Base-by-base conservation (phyloP, 2,113 vertebrate species). In the Neogobius melanostomus region DNA sequence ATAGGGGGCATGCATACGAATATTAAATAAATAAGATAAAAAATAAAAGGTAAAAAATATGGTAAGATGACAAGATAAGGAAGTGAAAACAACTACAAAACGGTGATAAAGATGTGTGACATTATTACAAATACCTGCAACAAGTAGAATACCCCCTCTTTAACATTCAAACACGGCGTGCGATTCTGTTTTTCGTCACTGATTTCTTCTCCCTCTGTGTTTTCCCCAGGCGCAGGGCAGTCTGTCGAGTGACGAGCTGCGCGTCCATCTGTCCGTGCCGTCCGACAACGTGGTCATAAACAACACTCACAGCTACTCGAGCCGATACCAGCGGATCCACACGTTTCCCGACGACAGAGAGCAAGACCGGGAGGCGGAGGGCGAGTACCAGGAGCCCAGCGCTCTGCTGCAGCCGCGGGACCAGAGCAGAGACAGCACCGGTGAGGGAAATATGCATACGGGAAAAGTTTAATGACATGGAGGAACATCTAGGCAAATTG, bases 201-300 rank as follows among this genome's bases (percentile, higher is more conserved):
- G 28, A 36, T 36, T 36, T 36, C 28, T 36, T 4, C 28, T 4
- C 28, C 28, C 28, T 36, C 28, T 36, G 28, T 36, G 28, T 36
- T 36, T 45, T 12, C 53, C 28, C 1, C 80, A 97, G 96, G 96
- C 95, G 0, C 95, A 95, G 78, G 92, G 94, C 0, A 93, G 94
- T 4, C 93, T 95, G 0, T 93, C 95, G 0, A 93, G 95, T 3
- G 94, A 95, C 0, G 96, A 98, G 86, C 92, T 98, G 67, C 94
- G 94, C 0, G 95, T 97, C 59, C 95, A 95, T 71, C 94, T 98
- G 17, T 97, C 96, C 0, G 93, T 95, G 28, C 95, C 96, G 0
- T 91, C 92, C 0, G 96, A 98, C 82, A 95, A 95, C 8, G 93
- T 97, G 16, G 95, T 98, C 83, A 97, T 97, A 92, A 98, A 98